Percentiles rank a stretch among this genome's conserved stretches.
phyloP scores from a whole-genome alignment of 1,140 invertebrate species.

The Drosophila auraria region DNA sequence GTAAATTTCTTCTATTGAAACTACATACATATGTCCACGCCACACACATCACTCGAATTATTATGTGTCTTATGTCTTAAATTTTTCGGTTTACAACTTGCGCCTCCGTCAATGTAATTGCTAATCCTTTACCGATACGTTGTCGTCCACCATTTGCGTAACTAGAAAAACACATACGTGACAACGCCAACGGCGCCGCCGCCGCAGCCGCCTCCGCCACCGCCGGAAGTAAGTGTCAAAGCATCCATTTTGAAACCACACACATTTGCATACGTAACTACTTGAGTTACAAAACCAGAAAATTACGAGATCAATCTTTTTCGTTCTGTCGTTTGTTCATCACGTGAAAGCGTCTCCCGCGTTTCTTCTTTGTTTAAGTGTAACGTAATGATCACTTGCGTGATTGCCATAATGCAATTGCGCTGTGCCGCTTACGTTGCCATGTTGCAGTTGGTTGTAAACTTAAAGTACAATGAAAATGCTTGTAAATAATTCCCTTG shows the following conservation, averaged over 20 bases:
- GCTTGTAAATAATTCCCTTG: slow-evolving; percentile 84
- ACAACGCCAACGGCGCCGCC: slow-evolving; percentile 75
- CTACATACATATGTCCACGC: slow-evolving; percentile 45
- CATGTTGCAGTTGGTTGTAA: slow-evolving; percentile 81
- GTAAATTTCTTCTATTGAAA: slow-evolving; percentile 52
- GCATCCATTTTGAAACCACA: slow-evolving; percentile 44
- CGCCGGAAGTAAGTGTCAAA: slow-evolving; percentile 80
- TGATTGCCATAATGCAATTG: slow-evolving; percentile 55
- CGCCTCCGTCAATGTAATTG: slow-evolving; percentile 46
- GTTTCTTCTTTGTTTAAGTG: slow-evolving; percentile 60
- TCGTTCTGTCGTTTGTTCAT: slow-evolving; percentile 59
- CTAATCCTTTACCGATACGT: slow-evolving; percentile 31
- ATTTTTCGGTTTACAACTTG: slow-evolving; percentile 50
- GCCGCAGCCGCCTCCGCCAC: slow-evolving; percentile 68
- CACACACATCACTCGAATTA: slow-evolving; percentile 40
- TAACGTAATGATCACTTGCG: slow-evolving; percentile 75
- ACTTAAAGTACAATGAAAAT: slow-evolving; percentile 84
- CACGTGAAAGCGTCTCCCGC: slow-evolving; percentile 52
- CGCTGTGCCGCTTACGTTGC: slow-evolving; percentile 74
- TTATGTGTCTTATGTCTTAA: slow-evolving; percentile 47
- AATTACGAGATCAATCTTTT: slow-evolving; percentile 32
- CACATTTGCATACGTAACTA: slow-evolving; percentile 40
- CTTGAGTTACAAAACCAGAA: slow-evolving; percentile 20
- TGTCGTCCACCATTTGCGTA: slow-evolving; percentile 53
- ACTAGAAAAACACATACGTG: slow-evolving; percentile 82